Evolutionary conservation across 2,797 vertebrate species (phyloP), one percentile per base, ranked within the genome.

Genomic region (Oryzias dopingdopingensis): DNA sequence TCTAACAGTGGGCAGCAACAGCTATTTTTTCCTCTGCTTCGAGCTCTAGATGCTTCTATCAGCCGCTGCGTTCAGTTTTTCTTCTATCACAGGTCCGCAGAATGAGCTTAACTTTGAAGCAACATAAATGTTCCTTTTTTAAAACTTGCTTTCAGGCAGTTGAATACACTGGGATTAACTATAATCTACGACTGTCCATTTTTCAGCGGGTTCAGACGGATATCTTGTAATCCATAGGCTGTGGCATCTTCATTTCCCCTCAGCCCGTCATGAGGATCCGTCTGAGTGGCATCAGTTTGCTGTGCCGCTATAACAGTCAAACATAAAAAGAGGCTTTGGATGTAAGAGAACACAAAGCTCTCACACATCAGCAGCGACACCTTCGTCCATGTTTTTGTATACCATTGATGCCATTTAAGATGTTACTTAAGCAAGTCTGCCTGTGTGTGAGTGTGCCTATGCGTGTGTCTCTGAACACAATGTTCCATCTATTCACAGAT

Each of bases 401-500:
- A 61, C 55, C 57, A 64, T 52, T 54, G 40, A 67, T 77, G 67
- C 79, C 43, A 63, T 81, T 71, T 81, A 42, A 68, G 68, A 82
- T 79, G 65, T 59, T 68, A 70, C 56, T 72, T 5, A 56, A 63
- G 63, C 50, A 40, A 42, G 53, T 47, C 42, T 69, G 68, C 74
- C 81, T 82, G 79, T 64, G 58, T 40, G 58, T 23, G 20, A 12
- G 45, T 47, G 45, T 20, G 45, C 22, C 18, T 47, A 14, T 47
- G 45, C 22, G 45, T 72, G 80, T 83, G 77, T 63, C 48, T 81
- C 79, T 82, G 91, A 90, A 93, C 91, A 93, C 84, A 81, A 84
- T 93, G 92, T 93, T 92, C 91, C 82, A 82, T 91, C 89, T 89
- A 89, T 90, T 91, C 87, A 85, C 73, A 81, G 86, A 82, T 87